Percentiles rank a stretch among this genome's conserved stretches.
These are phyloP conservation scores for Phylloscopus whistleri DNA, from an alignment of 2,113 vertebrate species.

Conservation along the genomic window DNA sequence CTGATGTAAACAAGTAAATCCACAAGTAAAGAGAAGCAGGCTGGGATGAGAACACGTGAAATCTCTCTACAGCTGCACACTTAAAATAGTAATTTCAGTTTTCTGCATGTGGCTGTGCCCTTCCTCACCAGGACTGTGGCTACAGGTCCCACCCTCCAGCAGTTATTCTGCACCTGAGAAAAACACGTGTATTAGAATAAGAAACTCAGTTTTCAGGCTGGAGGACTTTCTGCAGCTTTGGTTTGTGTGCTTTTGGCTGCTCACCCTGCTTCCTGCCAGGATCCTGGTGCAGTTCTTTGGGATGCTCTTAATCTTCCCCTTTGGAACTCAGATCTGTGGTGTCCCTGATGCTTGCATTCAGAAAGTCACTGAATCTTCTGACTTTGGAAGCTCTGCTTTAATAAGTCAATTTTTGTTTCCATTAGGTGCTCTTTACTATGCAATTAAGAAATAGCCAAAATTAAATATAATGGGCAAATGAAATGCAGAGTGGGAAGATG, in stretches of 20 bases:
- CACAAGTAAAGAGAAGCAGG: neutral
- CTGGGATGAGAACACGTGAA: neutral
- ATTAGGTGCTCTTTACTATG: neutral
- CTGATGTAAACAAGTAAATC: neutral
- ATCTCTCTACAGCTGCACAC: neutral
- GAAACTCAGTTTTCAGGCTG: neutral
- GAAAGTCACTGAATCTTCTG: neutral
- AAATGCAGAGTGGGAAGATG: neutral
- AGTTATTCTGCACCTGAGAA: neutral
- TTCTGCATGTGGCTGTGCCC: neutral
- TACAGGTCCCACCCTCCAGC: neutral
- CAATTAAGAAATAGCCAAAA: neutral
- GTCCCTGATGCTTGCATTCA: neutral
- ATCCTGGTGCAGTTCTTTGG: neutral
- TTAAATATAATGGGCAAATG: neutral
- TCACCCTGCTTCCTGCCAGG: neutral
- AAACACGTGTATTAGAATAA: fast-evolving
- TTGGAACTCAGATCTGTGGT: neutral
- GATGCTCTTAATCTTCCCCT: neutral
- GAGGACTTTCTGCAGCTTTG: neutral
- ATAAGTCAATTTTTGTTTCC: neutral
- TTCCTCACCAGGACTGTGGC: neutral
- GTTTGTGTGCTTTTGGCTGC: neutral
- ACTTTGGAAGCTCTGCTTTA: neutral
- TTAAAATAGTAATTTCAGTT: neutral